Evolutionary conservation across 2,113 vertebrate genomes (phyloP).

Genomic region (Thamnophis sirtalis): DNA sequence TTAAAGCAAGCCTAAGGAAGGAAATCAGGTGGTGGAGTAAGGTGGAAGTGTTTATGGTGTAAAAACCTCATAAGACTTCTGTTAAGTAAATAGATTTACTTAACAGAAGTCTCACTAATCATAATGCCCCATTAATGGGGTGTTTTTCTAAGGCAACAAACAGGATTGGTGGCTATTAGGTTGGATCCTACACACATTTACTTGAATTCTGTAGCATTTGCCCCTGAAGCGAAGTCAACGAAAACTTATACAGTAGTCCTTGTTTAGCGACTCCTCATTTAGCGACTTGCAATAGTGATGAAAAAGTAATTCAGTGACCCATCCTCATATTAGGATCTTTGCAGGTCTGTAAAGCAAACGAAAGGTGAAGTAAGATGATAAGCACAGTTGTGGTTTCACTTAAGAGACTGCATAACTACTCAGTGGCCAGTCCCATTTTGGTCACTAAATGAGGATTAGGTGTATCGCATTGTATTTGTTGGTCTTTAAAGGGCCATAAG

Average conservation of each 20-base stretch:
- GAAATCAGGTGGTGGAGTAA: not conserved
- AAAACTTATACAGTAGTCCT: not conserved
- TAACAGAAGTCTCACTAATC: not conserved
- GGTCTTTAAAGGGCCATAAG: not conserved
- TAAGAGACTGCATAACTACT: not conserved
- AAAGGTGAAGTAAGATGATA: not conserved
- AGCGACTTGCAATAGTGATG: not conserved
- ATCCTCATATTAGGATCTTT: not conserved
- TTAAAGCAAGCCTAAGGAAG: not conserved
- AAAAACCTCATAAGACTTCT: not conserved
- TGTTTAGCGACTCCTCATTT: not conserved
- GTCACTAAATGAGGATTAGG: not conserved
- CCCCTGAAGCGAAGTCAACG: not conserved
- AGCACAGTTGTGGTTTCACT: not conserved
- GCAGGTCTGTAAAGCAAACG: not conserved
- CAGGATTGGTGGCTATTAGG: not conserved
- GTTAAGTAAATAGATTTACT: not conserved
- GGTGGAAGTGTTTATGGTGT: not conserved
- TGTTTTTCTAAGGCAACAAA: not conserved
- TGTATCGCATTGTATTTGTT: not conserved
- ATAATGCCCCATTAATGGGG: not conserved
- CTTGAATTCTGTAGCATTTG: not conserved
- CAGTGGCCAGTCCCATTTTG: not conserved
- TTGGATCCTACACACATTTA: not conserved
- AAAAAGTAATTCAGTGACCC: not conserved